These are phyloP conservation scores for Polietes domitor DNA, from an alignment of 2,888 invertebrate genomes.

Conservation along the genomic window DNA sequence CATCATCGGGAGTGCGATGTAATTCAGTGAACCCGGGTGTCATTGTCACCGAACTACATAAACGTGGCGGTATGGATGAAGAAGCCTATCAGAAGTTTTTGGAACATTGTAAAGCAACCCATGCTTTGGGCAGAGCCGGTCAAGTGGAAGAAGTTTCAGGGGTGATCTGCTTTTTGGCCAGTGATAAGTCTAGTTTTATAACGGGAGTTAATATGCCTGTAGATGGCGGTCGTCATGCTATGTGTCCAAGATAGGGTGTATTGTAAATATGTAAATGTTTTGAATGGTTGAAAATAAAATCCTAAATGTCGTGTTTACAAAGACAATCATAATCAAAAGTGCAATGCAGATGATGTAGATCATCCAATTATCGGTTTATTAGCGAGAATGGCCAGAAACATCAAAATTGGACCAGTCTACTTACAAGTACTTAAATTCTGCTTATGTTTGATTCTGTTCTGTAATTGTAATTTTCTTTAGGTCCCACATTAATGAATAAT, in stretches of 20 bases:
- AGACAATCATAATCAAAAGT: no score
- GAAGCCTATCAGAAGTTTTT: slow-evolving; percentile 91
- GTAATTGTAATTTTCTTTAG: no score
- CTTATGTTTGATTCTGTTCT: no score
- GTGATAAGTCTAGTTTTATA: slow-evolving; percentile 91
- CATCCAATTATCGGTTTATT: no score
- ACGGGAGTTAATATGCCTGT: slow-evolving; percentile 94
- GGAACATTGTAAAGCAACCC: slow-evolving; percentile 91
- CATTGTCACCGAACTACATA: slow-evolving; percentile 92
- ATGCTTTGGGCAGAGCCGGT: slow-evolving; percentile 94
- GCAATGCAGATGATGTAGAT: no score
- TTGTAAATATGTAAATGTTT: slow-evolving; percentile 4
- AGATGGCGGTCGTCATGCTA: slow-evolving; percentile 95
- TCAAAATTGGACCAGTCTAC: no score
- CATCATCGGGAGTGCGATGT: slow-evolving; percentile 90
- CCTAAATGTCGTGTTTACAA: no score
- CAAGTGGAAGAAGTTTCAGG: slow-evolving; percentile 91
- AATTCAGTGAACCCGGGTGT: slow-evolving; percentile 97
- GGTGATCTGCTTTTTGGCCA: slow-evolving; percentile 94
- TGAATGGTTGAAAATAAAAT: not conserved
- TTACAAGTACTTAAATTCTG: no score
- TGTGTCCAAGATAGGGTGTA: slow-evolving; percentile 92
- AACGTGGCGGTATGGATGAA: slow-evolving; percentile 90
- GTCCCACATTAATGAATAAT: no score
- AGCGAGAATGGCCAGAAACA: no score